Evolutionary conservation across 2,113 vertebrate species (phyloP), one percentile per base, ranked within the genome.

Genomic region (Gallinago paraguaiae): DNA sequence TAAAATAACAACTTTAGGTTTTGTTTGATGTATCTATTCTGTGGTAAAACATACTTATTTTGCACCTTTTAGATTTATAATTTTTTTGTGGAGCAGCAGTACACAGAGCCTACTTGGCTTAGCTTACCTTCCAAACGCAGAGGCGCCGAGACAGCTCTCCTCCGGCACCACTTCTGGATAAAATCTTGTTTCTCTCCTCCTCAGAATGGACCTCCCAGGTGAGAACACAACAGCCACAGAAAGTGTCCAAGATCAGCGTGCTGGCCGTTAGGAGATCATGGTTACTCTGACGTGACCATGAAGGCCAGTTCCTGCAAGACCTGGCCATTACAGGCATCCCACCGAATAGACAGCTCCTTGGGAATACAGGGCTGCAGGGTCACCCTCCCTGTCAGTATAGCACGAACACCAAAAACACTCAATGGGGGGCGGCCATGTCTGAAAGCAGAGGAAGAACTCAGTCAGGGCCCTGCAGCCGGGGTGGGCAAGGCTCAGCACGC

Each of bases 121-220:
- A 64, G 28, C 48, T 54, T 79, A 43, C 70, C 82, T 72, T 69
- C 27, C 43, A 39, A 82, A 41, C 0, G 1, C 1, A 0, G 48
- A 76, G 37, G 17, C 3, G 16, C 43, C 24, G 46, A 37, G 30
- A 41, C 41, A 56, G 37, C 27, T 17, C 53, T 76, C 3, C 3
- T 43, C 35, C 61, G 0, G 0, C 14, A 22, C 54, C 43, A 13
- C 5, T 20, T 22, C 11, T 10, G 33, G 51, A 7, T 35, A 57
- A 91, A 91, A 48, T 20, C 70, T 35, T 33, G 4, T 51, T 79
- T 48, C 75, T 72, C 61, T 54, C 23, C 41, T 65, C 35, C 57
- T 71, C 0, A 0, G 41, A 89, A 68, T 6, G 11, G 41, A 46
- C 23, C 23, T 68, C 33, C 65, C 89, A 37, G 2, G 3, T 53